Evolutionary conservation across 2,797 vertebrate genomes (phyloP).

Genomic region (Corythornis leucogaster): DNA sequence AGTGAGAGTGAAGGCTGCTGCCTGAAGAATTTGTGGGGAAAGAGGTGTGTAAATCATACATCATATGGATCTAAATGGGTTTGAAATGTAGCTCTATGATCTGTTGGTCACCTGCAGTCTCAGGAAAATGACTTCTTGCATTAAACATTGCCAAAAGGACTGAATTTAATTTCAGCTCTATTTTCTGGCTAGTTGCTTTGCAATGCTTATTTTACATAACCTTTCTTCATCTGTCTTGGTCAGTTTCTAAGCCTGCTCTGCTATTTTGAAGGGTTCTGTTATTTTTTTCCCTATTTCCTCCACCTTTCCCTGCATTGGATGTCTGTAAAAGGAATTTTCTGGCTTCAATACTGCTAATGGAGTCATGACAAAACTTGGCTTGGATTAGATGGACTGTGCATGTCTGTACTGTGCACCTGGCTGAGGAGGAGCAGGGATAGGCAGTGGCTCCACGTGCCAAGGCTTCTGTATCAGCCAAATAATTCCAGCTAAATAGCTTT

Average conservation of each 20-base stretch:
- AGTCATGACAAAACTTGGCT: not conserved
- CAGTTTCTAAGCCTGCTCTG: not conserved
- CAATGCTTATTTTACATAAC: not conserved
- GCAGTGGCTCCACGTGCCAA: not conserved
- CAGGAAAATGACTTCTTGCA: not conserved
- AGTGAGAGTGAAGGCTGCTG: not conserved
- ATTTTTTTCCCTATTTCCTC: not conserved
- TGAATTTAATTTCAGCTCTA: not conserved
- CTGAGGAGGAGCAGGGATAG: not conserved
- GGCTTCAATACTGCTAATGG: not conserved
- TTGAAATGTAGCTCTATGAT: not conserved
- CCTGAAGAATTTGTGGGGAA: not conserved
- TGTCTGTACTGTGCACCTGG: rapidly evolving
- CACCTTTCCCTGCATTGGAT: not conserved
- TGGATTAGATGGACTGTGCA: not conserved
- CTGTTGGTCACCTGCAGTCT: not conserved
- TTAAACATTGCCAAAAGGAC: not conserved
- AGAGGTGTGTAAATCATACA: not conserved
- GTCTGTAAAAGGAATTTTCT: not conserved
- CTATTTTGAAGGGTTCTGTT: not conserved
- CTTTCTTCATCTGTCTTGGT: not conserved
- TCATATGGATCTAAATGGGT: not conserved
- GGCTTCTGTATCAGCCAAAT: not conserved
- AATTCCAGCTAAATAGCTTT: not conserved
- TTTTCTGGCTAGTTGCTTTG: not conserved